Evolutionary conservation across 1,140 invertebrate species (phyloP).

Genomic region (Hestina assimilis): DNA sequence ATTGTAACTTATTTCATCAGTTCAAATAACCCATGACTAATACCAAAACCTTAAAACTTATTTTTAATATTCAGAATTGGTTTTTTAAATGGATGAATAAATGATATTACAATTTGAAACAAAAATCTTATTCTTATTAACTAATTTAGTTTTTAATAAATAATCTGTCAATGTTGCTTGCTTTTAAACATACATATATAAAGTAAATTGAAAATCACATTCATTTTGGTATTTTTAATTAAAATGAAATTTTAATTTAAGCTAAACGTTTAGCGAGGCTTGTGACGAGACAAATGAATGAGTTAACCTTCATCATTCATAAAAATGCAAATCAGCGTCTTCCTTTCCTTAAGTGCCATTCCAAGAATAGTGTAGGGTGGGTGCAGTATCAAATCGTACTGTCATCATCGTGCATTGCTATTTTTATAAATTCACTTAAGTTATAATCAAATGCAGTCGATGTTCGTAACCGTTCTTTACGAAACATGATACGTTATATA

Average conservation of each 20-base stretch:
- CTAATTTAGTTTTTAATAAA: too few relatives aligned
- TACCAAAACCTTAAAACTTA: too few relatives aligned
- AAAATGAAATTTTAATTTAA: background rate
- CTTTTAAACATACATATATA: background rate
- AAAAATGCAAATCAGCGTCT: constrained; percentile 75
- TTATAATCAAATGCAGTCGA: background rate
- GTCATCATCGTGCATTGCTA: constrained; percentile 29
- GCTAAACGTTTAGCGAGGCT: constrained; percentile 3
- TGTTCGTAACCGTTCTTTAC: background rate
- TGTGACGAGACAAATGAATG: constrained; percentile 33
- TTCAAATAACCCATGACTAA: too few relatives aligned
- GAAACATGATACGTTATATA: background rate
- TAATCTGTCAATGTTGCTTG: too few relatives aligned
- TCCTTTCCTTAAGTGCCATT: constrained; percentile 70
- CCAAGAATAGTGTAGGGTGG: constrained; percentile 69
- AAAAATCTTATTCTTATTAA: too few relatives aligned
- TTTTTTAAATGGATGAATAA: too few relatives aligned
- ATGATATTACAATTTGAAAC: too few relatives aligned
- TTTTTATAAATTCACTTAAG: constrained; percentile 25
- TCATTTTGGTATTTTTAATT: background rate
- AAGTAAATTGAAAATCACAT: background rate
- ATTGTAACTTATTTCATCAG: too few relatives aligned
- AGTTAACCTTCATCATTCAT: constrained; percentile 69
- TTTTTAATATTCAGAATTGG: too few relatives aligned
- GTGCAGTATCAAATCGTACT: constrained; percentile 42